Base-by-base conservation (phyloP, 2,888 invertebrate species). In the Epirrhoe tristata region DNA sequence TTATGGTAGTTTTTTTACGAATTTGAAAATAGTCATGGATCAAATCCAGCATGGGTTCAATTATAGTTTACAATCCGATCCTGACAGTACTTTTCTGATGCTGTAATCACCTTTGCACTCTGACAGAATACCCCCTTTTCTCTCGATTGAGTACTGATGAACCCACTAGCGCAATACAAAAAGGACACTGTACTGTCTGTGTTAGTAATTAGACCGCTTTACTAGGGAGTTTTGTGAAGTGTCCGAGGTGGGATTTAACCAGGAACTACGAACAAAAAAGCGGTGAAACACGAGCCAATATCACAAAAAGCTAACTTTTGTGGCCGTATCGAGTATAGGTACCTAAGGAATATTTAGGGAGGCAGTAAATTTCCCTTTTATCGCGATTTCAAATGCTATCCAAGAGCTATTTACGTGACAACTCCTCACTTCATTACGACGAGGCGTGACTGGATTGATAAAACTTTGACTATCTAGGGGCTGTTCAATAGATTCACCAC, bases 371-470 rank as follows among this genome's bases (percentile, higher is more conserved):
- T 87, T 83, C 74, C 81, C 81, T 85, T 88, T 86, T 90, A 90
- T 90, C 89, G 84, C 83, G 87, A 89, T 89, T 87, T 84, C 84
- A 81, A 88, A 88, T 85, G 84, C 85, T 84, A 86, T 85, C 85
- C 83, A 76, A 71, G 76, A 81, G 82, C 80, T 82, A 82, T 85
- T 87, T 85, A 85, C 86, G 88, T 89, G 90, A 91, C 90, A 90
- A 89, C 83, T 85, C 81, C 84, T 85, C 87, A 86, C 86, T 91
- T 89, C 87, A 90, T 90, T 91, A 89, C 78, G 77, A 76, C 75
- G 76, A 73, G 75, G 80, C 90, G 90, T 90, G 89, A 87, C 87
- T 76, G 79, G 85, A 85, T 86, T 89, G 82, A 81, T 86, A 88
- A 88, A 86, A 84, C 76, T 79, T 81, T 72, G 73, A 78, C 77